A percentile compares a stretch with the other conserved stretches of the same genome.
Evolutionary conservation across 2,888 invertebrate species (phyloP).

Genomic region (Drosophila algonquin): DNA sequence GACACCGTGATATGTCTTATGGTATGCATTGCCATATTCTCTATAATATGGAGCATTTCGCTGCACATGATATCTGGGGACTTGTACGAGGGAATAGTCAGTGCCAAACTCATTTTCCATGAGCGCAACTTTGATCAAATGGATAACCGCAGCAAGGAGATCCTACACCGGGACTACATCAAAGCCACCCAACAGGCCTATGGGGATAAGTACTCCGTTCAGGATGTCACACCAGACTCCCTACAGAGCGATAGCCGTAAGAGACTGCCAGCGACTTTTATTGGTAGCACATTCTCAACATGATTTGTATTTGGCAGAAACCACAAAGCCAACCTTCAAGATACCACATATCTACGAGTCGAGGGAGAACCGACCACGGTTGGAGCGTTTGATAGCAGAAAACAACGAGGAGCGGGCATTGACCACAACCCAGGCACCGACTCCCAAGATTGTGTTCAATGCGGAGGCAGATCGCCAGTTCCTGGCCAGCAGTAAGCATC

Average conservation of each 20-base stretch:
- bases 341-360: constrained; percentile 73
- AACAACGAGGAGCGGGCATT: constrained; percentile 3
- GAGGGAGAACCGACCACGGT: constrained; percentile 44
- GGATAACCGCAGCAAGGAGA: constrained; percentile 63
- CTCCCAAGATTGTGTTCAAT: constrained; percentile 62
- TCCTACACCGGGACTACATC: constrained; percentile 67
- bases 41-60: constrained; percentile 79
- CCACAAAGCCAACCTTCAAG: constrained; percentile 65
- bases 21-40: constrained; percentile 77
- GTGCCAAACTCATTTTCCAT: constrained; percentile 78
- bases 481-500: constrained; percentile 66
- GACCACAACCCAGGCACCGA: constrained; percentile 40
- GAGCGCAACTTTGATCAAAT: constrained; percentile 69
- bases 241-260: constrained; percentile 61
- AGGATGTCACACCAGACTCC: constrained; percentile 38
- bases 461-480: constrained; percentile 72
- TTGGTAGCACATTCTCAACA: not conserved
- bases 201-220: constrained; percentile 32
- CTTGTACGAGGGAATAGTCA: constrained; percentile 75
- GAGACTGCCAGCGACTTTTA: not conserved
- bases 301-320: constrained; percentile 37
- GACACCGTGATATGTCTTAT: constrained; percentile 80
- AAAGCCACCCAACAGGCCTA: constrained; percentile 47
- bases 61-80: constrained; percentile 78
- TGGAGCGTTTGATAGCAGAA: constrained; percentile 52